A percentile compares a stretch with the other conserved stretches of the same genome.
Evolutionary conservation across 2,888 invertebrate genomes (phyloP).

Genomic region (Nymphalis urticae): DNA sequence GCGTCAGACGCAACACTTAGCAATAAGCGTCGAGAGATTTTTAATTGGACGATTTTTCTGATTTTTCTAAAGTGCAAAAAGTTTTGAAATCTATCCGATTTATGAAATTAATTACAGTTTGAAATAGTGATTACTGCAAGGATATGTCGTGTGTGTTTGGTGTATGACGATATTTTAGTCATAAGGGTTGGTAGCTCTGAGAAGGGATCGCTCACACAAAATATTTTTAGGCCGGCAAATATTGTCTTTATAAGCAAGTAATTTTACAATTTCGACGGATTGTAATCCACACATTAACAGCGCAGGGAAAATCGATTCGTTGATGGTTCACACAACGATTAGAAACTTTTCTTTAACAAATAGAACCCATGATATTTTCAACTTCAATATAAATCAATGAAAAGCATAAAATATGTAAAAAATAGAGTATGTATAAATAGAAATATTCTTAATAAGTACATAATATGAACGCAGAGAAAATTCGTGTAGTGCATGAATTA

Average conservation of each 20-base stretch:
- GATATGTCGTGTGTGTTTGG: background rate
- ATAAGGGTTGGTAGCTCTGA: background rate
- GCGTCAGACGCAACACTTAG: conserved; percentile 5
- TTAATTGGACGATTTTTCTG: conserved; percentile 18
- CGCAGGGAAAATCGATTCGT: background rate
- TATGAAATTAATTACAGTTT: background rate
- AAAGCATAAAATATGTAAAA: too few relatives aligned
- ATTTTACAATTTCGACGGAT: background rate
- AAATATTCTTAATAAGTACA: background rate
- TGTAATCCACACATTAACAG: background rate
- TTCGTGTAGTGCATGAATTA: background rate
- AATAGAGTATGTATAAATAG: too few relatives aligned
- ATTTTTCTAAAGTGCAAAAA: conserved; percentile 4
- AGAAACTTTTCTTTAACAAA: background rate
- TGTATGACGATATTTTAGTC: background rate
- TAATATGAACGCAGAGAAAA: background rate
- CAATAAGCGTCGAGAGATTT: conserved; percentile 18
- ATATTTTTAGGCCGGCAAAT: background rate
- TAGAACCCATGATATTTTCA: background rate
- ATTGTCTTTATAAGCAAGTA: background rate
- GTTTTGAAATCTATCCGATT: background rate
- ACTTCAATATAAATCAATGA: too few relatives aligned
- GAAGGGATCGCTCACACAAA: background rate
- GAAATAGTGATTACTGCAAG: background rate
- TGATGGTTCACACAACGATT: background rate